Evolutionary conservation across 2,113 vertebrate genomes (phyloP), one percentile per base, ranked within the genome.

Genomic region (Muntiacus reevesi): DNA sequence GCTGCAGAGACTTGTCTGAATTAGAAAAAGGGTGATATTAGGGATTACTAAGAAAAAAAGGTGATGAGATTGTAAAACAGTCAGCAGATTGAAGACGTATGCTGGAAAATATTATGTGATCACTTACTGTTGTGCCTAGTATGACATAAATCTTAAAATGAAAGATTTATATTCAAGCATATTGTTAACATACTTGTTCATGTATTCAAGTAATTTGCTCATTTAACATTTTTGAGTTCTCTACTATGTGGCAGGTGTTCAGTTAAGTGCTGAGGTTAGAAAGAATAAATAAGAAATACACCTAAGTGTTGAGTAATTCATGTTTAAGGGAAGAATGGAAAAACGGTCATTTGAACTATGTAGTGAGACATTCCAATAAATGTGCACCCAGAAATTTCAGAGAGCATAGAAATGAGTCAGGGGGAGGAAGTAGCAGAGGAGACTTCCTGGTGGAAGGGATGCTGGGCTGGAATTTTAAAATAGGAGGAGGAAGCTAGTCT

Each of bases 141-240:
- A 91, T 90, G 30, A 83, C 76, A 78, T 15, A 76, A 13, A 87
- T 89, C 21, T 96, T 95, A 85, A 92, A 96, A 57, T 89, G 90
- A 79, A 30, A 83, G 10, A 6, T 4, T 10, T 95, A 17, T 67
- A 15, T 82, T 91, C 25, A 91, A 67, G 86, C 60, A 47, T 89
- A 17, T 4, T 62, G 3, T 60, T 89, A 52, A 83, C 28, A 47
- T 85, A 54, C 87, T 91, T 52, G 27, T 36, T 93, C 11, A 60
- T 40, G 10, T 81, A 28, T 76, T 36, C 71, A 55, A 47, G 40
- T 71, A 55, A 67, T 36, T 81, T 86, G 81, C 57, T 84, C 23
- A 67, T 83, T 71, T 59, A 78, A 82, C 1, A 91, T 45, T 60
- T 87, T 89, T 54, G 50, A 79, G 40, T 74, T 91, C 25, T 54